Conservation (phyloP, 2,888 invertebrate species). For the Furcula furcula region DNA sequence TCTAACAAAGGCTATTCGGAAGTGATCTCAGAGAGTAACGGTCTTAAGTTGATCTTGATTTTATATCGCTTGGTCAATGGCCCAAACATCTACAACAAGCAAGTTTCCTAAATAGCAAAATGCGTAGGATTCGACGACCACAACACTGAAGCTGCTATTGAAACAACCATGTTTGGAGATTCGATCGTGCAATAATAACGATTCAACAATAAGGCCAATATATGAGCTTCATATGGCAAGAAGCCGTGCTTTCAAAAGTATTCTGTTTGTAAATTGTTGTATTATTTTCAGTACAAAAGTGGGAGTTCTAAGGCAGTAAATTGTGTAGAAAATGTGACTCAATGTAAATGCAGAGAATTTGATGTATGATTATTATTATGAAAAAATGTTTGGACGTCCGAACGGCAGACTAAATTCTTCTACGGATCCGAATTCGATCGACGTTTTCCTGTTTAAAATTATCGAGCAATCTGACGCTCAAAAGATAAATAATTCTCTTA, state of each 20-base stretch:
- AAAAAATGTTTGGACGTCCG: too few species aligned
- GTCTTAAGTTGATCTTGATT: neutral
- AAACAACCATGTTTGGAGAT: slow-evolving; percentile 1
- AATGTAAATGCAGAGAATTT: too few species aligned
- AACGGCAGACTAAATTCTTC: too few species aligned
- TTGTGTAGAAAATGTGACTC: too few species aligned
- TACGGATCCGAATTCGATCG: too few species aligned
- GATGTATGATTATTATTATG: too few species aligned
- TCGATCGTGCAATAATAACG: neutral
- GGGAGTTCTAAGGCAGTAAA: too few species aligned
- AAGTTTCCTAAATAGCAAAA: slow-evolving; percentile 1
- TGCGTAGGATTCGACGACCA: slow-evolving; percentile 3
- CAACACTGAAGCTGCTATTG: neutral
- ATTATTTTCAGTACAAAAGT: slow-evolving; percentile 1
- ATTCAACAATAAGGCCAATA: neutral
- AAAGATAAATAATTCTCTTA: too few species aligned
- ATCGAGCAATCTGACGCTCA: too few species aligned
- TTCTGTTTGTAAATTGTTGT: neutral
- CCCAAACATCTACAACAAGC: neutral
- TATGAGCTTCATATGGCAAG: neutral
- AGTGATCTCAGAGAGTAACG: neutral
- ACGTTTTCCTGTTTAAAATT: too few species aligned
- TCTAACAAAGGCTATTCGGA: neutral
- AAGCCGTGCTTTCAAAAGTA: neutral
- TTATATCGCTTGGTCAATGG: neutral